Evolutionary conservation across 2,888 invertebrate species (phyloP).

Genomic region (Camponotus fellah): DNA sequence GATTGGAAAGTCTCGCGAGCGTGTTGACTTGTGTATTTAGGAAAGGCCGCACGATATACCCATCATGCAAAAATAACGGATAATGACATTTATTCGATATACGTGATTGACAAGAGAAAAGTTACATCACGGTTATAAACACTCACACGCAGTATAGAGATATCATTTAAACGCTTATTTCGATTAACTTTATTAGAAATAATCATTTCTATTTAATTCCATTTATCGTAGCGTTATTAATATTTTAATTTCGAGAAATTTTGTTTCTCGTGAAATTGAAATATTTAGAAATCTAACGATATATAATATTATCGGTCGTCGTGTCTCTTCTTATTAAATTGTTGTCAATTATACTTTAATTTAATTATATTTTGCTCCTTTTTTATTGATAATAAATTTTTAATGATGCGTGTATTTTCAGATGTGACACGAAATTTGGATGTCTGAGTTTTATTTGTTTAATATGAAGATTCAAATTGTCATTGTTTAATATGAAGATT

Average conservation of each 20-base stretch:
- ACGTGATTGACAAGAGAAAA: conserved; percentile 8
- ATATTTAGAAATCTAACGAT: neutral
- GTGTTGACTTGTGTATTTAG: neutral
- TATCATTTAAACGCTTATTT: neutral
- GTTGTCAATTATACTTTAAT: neutral
- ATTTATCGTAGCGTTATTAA: neutral
- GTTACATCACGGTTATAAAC: neutral
- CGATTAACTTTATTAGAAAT: neutral
- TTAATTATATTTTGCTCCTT: neutral
- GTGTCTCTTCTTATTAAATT: neutral
- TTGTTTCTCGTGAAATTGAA: too few relatives aligned
- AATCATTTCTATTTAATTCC: neutral
- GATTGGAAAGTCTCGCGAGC: neutral
- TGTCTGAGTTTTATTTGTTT: neutral
- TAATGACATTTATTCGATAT: conserved; percentile 21
- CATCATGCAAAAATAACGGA: neutral
- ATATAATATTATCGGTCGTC: too few relatives aligned
- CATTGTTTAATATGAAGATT: conserved; percentile 5
- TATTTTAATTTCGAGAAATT: neutral
- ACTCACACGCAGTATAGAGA: neutral
- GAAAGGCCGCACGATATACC: neutral
- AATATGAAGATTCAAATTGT: conserved; percentile 16
- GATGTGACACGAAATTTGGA: neutral
- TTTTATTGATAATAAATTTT: neutral
- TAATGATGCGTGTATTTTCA: neutral